These are phyloP conservation scores for Pelmatolapia mariae DNA, from an alignment of 2,113 vertebrate species.

Conservation along the genomic window DNA sequence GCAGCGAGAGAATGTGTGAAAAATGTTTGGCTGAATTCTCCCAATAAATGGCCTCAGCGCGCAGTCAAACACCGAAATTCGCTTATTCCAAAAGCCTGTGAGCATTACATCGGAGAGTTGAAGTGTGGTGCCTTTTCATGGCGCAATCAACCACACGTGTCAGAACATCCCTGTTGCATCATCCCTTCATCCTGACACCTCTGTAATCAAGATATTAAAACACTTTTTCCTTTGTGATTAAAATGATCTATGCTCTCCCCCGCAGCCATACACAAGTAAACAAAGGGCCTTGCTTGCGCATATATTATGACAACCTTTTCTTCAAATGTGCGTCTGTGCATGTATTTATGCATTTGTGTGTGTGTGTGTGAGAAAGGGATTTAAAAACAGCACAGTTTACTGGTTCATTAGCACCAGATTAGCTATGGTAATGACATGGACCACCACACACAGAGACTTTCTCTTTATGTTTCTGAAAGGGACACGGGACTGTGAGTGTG, in stretches of 20 bases:
- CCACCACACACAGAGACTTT: slow-evolving; percentile 56
- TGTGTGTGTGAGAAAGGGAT: slow-evolving; percentile 20
- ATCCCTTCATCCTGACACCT: slow-evolving; percentile 24
- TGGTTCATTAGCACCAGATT: slow-evolving; percentile 75
- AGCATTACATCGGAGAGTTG: not conserved
- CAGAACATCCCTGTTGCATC: slow-evolving; percentile 3
- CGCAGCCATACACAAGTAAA: slow-evolving; percentile 65
- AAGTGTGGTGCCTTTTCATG: not conserved
- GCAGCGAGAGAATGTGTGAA: not conserved
- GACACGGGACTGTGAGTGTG: slow-evolving; percentile 2
- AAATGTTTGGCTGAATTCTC: not conserved
- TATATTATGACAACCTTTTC: slow-evolving; percentile 62
- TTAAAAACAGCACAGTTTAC: slow-evolving; percentile 63
- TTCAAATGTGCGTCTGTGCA: slow-evolving; percentile 38
- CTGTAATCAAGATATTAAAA: slow-evolving; percentile 68
- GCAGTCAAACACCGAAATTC: not conserved
- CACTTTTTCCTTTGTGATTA: slow-evolving; percentile 66
- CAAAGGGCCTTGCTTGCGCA: slow-evolving; percentile 53
- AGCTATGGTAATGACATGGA: slow-evolving; percentile 75
- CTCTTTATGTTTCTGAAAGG: slow-evolving; percentile 61
- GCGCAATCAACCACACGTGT: slow-evolving; percentile 2
- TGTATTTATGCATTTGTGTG: slow-evolving; percentile 6
- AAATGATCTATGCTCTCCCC: slow-evolving; percentile 60
- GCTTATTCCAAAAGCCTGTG: not conserved
- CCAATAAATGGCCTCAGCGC: not conserved